Evolutionary conservation across 2,797 vertebrate genomes (phyloP), one percentile per base, ranked within the genome.

Genomic region (Mionectes olivaceus): DNA sequence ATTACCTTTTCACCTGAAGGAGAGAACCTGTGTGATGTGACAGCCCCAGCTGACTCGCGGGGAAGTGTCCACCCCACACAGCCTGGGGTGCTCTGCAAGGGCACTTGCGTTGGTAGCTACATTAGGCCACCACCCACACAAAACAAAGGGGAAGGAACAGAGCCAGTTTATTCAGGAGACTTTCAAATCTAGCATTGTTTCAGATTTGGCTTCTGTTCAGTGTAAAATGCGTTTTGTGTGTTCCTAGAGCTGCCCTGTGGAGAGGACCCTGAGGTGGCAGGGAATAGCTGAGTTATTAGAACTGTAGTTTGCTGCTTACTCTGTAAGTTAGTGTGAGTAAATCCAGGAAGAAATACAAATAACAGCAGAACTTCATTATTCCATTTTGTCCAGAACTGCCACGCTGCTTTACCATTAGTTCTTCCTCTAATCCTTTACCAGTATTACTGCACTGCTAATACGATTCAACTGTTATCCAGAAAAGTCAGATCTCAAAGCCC

Each of bases 121-220:
- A 49, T 30, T 50, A 44, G 79, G 75, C 37, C 90, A 89, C 87
- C 83, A 71, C 89, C 87, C 82, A 68, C 71, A 44, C 53, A 50
- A 92, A 87, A 95, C 90, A 96, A 94, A 94, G 78, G 67, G 9
- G 39, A 33, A 67, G 77, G 90, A 92, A 70, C 52, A 60, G 33
- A 52, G 92, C 77, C 88, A 87, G 49, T 87, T 93, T 87, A 46
- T 79, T 84, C 74, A 56, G 85, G 83, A 87, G 65, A 39, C 35
- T 81, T 82, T 91, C 47, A 84, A 43, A 84, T 23, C 52, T 56
- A 4, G 47, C 53, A 93, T 92, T 97, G 95, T 96, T 95, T 90
- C 2, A 2, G 37, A 39, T 70, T 90, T 93, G 93, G 92, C 81
- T 24, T 74, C 60, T 65, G 53, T 61, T 79, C 92, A 64, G 28